Percentiles rank a stretch among this genome's conserved stretches.
These are phyloP conservation scores for Champsocephalus esox DNA, from an alignment of 2,797 vertebrate species.

Conservation along the genomic window DNA sequence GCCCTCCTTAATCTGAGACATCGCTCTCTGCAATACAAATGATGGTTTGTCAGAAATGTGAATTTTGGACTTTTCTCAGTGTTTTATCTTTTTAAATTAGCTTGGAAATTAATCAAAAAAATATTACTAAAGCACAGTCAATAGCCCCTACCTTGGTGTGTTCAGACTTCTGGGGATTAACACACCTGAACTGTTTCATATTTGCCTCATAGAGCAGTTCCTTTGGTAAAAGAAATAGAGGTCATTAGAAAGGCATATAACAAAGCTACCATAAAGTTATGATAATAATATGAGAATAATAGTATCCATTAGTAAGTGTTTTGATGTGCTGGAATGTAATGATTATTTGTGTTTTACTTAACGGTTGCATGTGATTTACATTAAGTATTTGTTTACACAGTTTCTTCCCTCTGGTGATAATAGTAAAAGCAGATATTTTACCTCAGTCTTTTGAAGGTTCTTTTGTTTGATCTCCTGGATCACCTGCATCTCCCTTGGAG, in stretches of 20 bases:
- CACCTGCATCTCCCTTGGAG: constrained; percentile 84
- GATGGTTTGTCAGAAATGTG: constrained; percentile 9
- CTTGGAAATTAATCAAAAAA: not conserved
- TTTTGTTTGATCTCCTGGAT: constrained; percentile 83
- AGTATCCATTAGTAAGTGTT: not conserved
- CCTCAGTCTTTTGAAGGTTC: constrained; percentile 87
- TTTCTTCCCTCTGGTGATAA: not conserved
- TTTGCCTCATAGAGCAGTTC: constrained; percentile 87
- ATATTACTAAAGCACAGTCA: constrained; percentile 2
- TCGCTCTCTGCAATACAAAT: constrained; percentile 66
- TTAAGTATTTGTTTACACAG: too few relatives aligned
- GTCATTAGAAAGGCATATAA: not conserved
- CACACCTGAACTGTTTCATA: constrained; percentile 83
- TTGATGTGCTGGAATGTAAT: not conserved
- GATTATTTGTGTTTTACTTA: not conserved
- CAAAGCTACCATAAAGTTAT: not conserved
- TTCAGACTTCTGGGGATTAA: constrained; percentile 78
- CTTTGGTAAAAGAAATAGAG: constrained; percentile 70
- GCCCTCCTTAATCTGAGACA: constrained; percentile 78
- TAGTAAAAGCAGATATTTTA: constrained; percentile 53
- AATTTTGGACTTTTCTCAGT: not conserved
- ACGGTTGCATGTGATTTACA: not conserved
- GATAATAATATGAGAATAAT: not conserved
- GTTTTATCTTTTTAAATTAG: not conserved
- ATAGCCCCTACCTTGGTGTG: constrained; percentile 70